Percentiles rank a stretch among this genome's conserved stretches.
Evolutionary conservation across 2,888 invertebrate genomes (phyloP).

Genomic region (Acleris emargana): DNA sequence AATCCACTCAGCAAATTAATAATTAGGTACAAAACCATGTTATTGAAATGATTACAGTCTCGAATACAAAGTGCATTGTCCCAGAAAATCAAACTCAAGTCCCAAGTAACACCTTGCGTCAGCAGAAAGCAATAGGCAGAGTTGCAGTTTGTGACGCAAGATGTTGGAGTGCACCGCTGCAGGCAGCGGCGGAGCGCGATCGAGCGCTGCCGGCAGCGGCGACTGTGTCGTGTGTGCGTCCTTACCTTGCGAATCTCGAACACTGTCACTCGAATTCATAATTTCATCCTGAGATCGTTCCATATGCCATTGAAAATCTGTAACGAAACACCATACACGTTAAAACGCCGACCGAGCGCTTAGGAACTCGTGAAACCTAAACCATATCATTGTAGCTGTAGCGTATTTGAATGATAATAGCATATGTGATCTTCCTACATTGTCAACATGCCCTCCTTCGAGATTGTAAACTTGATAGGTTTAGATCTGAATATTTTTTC

Average conservation of each 20-base stretch:
- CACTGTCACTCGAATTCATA: conserved; percentile 93
- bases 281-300: conserved; percentile 93
- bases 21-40: conserved; percentile 6
- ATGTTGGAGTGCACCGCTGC: conserved; percentile 55
- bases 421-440: conserved; percentile 34
- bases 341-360: conserved; percentile 23
- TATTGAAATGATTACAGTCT: conserved; percentile 4
- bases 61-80: conserved; percentile 58
- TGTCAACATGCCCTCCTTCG: conserved; percentile 27
- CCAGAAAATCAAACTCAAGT: conserved; percentile 69
- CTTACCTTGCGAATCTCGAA: conserved; percentile 97
- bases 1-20: conserved; percentile 10
- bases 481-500: conserved; percentile 10
- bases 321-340: conserved; percentile 48
- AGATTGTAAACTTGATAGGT: conserved; percentile 23
- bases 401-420: conserved; percentile 34
- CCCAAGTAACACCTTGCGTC: conserved; percentile 70
- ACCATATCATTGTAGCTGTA: conserved; percentile 21
- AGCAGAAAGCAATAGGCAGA: conserved; percentile 18
- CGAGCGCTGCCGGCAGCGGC: conserved; percentile 40
- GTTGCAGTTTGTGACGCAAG: conserved; percentile 57
- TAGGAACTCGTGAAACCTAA: conserved; percentile 2
- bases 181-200: conserved; percentile 33
- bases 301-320: conserved; percentile 95
- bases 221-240: conserved; percentile 43